A percentile compares a stretch with the other conserved stretches of the same genome.
These are phyloP conservation scores for Anorthoa munda DNA, from an alignment of 2,888 invertebrate genomes.

Conservation along the genomic window DNA sequence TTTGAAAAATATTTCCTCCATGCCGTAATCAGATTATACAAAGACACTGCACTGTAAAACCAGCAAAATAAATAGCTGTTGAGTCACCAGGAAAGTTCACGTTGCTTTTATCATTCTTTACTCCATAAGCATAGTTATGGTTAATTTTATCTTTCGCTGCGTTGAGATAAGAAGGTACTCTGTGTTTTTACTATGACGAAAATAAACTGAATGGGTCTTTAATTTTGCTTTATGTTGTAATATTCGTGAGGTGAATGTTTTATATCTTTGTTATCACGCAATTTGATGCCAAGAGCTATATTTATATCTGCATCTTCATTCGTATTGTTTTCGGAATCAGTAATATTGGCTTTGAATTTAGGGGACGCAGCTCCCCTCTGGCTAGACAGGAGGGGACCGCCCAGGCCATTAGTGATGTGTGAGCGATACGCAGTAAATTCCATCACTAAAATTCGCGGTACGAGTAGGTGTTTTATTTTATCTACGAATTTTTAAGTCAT, in stretches of 20 bases:
- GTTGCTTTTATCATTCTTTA: conserved; percentile 40
- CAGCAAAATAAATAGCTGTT: conserved; percentile 40
- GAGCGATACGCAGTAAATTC: conserved; percentile 24
- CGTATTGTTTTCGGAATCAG: conserved; percentile 31
- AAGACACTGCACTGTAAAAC: conserved; percentile 28
- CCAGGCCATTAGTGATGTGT: conserved; percentile 27
- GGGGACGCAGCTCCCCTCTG: conserved; percentile 46
- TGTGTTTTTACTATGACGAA: conserved; percentile 3
- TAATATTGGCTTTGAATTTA: conserved; percentile 34
- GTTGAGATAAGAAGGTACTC: conserved; percentile 27
- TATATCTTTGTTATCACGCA: conserved; percentile 27
- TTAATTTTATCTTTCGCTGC: conserved; percentile 33
- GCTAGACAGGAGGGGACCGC: conserved; percentile 24
- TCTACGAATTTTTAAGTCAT: conserved; percentile 17
- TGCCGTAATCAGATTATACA: conserved; percentile 49
- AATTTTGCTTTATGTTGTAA: conserved; percentile 20
- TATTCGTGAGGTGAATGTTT: conserved; percentile 19
- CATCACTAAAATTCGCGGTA: background rate
- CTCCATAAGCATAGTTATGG: conserved; percentile 19
- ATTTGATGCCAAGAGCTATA: conserved; percentile 34
- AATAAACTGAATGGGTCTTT: conserved; percentile 19
- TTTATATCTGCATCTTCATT: conserved; percentile 30
- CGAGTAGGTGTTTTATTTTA: background rate
- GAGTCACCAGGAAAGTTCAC: conserved; percentile 43
- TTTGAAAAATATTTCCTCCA: conserved; percentile 54